A percentile compares a stretch with the other conserved stretches of the same genome.
Conservation (phyloP, 2,888 invertebrate genomes). For the Lamellibrachia satsuma region DNA sequence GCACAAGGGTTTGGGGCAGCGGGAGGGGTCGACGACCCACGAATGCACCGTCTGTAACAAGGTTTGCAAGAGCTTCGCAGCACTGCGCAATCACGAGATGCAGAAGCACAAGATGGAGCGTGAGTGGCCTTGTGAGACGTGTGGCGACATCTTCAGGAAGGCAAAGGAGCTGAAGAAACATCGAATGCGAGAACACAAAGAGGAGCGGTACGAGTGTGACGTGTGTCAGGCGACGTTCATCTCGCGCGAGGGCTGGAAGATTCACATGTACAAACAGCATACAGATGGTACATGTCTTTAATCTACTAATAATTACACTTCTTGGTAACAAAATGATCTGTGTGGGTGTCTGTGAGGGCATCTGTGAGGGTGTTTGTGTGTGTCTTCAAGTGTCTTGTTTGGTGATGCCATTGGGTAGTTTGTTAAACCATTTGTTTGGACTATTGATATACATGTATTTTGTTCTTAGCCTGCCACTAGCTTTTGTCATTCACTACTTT, state of each 20-base stretch:
- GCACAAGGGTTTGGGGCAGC: neutral
- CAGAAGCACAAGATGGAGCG: neutral
- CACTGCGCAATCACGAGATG: neutral
- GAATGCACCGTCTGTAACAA: neutral
- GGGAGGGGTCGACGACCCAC: neutral
- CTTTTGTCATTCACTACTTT: too few relatives aligned
- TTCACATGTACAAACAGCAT: conserved; percentile 35
- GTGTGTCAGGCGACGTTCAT: conserved; percentile 29
- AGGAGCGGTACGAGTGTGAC: conserved; percentile 23
- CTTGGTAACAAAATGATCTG: neutral
- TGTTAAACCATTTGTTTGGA: too few relatives aligned
- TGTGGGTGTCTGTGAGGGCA: neutral
- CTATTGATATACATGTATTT: too few relatives aligned
- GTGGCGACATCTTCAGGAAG: neutral
- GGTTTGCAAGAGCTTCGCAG: neutral
- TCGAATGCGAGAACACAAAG: neutral
- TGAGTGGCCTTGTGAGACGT: neutral
- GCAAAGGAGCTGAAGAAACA: neutral
- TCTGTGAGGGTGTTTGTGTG: neutral
- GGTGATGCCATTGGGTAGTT: neutral
- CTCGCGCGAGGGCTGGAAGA: conserved; percentile 33
- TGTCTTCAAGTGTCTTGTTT: neutral
- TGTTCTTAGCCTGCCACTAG: too few relatives aligned
- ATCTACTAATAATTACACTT: neutral
- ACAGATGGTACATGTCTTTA: conserved; percentile 28